Evolutionary conservation across 2,113 vertebrate species (phyloP).

Genomic region (Taurulus bubalis): DNA sequence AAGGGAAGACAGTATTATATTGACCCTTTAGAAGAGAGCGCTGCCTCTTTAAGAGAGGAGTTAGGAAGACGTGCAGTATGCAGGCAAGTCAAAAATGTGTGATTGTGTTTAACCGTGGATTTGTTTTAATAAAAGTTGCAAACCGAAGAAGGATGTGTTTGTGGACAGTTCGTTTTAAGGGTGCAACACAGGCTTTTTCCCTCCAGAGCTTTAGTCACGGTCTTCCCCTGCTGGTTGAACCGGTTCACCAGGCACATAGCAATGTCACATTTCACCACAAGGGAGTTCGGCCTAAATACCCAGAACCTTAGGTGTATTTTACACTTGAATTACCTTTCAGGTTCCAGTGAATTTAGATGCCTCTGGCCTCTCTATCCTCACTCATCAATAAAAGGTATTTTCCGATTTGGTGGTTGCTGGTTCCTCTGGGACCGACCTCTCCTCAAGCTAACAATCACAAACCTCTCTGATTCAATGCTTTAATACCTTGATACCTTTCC

Average conservation of each 20-base stretch:
- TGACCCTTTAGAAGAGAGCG: too few species aligned
- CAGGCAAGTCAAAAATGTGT: too few species aligned
- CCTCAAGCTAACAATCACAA: constrained; percentile 50
- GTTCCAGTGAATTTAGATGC: constrained; percentile 43
- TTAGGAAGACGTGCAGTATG: too few species aligned
- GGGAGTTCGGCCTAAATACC: constrained; percentile 9
- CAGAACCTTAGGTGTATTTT: constrained; percentile 28
- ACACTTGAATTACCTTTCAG: constrained; percentile 41
- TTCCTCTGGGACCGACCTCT: constrained; percentile 32
- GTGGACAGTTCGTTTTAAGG: too few species aligned
- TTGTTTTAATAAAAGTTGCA: too few species aligned
- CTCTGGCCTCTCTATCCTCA: not conserved
- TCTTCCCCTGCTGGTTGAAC: constrained; percentile 22
- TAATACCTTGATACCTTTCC: constrained; percentile 42
- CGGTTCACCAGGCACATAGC: not conserved
- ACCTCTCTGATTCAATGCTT: constrained; percentile 38
- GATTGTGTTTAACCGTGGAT: too few species aligned
- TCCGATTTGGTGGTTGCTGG: constrained; percentile 38
- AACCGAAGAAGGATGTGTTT: too few species aligned
- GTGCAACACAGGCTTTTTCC: not conserved
- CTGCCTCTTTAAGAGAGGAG: too few species aligned
- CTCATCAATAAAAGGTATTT: constrained; percentile 63
- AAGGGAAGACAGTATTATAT: too few species aligned
- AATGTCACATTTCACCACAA: constrained; percentile 24
- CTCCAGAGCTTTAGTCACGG: constrained; percentile 31